These are phyloP conservation scores for Gymnopithys bicolor DNA, from an alignment of 2,797 vertebrate species.

Conservation along the genomic window DNA sequence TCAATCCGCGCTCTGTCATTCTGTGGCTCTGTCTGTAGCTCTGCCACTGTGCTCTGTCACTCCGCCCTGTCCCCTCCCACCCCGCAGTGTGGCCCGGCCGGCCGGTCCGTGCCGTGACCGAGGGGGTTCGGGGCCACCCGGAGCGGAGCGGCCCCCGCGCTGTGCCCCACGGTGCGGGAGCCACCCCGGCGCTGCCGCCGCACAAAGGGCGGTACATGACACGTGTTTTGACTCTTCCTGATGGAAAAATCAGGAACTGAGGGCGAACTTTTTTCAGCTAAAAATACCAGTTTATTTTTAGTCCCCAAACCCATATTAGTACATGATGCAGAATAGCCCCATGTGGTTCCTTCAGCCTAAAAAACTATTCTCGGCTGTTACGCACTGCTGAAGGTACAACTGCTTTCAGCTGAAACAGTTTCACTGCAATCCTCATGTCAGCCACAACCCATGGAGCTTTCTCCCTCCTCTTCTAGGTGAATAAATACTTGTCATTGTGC, in stretches of 20 bases:
- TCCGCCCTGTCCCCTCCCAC: neutral
- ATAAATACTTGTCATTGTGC: neutral
- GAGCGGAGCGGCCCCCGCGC: too few species aligned
- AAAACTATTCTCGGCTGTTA: neutral
- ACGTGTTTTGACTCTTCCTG: neutral
- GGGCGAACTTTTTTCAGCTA: neutral
- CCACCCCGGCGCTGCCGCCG: neutral
- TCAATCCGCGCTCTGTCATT: too few species aligned
- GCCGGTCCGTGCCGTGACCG: fast-evolving
- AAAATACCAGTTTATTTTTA: conserved; percentile 49
- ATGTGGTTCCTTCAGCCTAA: neutral
- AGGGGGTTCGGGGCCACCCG: too few species aligned
- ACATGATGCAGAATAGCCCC: neutral
- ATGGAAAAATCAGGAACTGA: neutral
- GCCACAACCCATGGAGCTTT: neutral
- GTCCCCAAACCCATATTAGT: neutral
- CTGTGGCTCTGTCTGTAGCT: too few species aligned
- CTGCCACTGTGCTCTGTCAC: neutral
- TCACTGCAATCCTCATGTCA: neutral
- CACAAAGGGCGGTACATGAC: neutral
- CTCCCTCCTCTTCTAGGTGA: neutral
- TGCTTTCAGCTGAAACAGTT: neutral
- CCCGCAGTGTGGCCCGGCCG: neutral
- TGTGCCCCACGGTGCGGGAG: neutral
- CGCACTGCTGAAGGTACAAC: neutral